A percentile compares a stretch with the other conserved stretches of the same genome.
Evolutionary conservation across 2,113 vertebrate species (phyloP).

Genomic region (Chunga burmeisteri): DNA sequence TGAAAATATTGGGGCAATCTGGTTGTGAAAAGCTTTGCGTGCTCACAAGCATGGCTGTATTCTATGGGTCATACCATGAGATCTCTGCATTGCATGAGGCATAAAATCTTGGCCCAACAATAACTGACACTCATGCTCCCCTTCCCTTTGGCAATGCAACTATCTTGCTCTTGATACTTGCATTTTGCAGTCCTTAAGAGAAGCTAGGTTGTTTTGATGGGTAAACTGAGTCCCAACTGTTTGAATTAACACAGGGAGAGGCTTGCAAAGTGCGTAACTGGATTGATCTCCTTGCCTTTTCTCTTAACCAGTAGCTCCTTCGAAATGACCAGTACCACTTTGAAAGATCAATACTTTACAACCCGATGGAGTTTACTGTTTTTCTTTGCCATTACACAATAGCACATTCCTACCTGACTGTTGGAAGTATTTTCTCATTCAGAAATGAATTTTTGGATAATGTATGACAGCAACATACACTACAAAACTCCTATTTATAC

Average conservation of each 20-base stretch:
- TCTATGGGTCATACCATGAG: rapidly evolving
- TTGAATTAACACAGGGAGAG: background rate
- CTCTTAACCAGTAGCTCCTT: background rate
- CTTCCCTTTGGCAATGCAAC: background rate
- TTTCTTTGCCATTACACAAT: background rate
- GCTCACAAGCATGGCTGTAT: background rate
- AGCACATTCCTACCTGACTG: background rate
- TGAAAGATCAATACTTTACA: background rate
- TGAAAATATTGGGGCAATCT: background rate
- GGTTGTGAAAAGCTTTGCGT: background rate
- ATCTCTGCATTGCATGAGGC: background rate
- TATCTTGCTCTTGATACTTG: background rate
- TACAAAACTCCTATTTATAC: background rate
- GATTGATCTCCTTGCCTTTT: background rate
- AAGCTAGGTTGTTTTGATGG: background rate
- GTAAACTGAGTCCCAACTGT: background rate
- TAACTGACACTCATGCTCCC: background rate
- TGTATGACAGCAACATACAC: background rate
- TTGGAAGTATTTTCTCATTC: conserved; percentile 9
- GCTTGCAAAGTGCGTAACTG: background rate
- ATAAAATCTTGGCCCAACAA: background rate
- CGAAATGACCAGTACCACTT: background rate
- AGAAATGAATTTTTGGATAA: conserved; percentile 1
- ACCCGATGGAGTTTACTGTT: background rate
- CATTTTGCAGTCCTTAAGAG: background rate